These are phyloP conservation scores for Gymnopithys bicolor DNA, from an alignment of 2,797 vertebrate species.

Conservation along the genomic window DNA sequence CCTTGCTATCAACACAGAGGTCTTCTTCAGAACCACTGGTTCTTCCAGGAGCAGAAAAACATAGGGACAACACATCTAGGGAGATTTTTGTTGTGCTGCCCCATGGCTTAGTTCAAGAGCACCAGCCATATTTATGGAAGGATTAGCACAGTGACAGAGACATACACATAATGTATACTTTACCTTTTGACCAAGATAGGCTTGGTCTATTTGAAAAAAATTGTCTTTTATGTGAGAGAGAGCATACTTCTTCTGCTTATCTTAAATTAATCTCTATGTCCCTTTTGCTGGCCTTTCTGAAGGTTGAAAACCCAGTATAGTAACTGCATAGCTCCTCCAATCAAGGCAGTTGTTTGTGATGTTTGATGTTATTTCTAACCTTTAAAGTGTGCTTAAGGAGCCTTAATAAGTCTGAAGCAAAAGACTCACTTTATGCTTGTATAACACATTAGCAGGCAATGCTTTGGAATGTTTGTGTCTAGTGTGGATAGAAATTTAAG, in stretches of 20 bases:
- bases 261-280: not conserved
- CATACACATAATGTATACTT: not conserved
- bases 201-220: not conserved
- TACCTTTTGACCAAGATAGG: not conserved
- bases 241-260: not conserved
- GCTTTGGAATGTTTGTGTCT: not conserved
- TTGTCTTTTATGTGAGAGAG: not conserved
- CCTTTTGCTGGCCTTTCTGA: not conserved
- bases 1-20: not conserved
- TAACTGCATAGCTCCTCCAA: not conserved
- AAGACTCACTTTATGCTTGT: not conserved
- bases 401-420: not conserved
- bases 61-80: not conserved
- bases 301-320: not conserved
- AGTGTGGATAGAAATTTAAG: not conserved
- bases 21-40: not conserved
- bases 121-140: not conserved
- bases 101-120: not conserved
- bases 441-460: not conserved
- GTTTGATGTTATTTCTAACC: conserved; percentile 42
- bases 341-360: not conserved
- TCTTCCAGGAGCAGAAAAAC: not conserved
- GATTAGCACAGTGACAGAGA: not conserved
- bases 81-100: not conserved
- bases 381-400: conserved; percentile 36